phyloP scores from a whole-genome alignment of 2,113 vertebrate genomes.

The Gopherus flavomarginatus region DNA sequence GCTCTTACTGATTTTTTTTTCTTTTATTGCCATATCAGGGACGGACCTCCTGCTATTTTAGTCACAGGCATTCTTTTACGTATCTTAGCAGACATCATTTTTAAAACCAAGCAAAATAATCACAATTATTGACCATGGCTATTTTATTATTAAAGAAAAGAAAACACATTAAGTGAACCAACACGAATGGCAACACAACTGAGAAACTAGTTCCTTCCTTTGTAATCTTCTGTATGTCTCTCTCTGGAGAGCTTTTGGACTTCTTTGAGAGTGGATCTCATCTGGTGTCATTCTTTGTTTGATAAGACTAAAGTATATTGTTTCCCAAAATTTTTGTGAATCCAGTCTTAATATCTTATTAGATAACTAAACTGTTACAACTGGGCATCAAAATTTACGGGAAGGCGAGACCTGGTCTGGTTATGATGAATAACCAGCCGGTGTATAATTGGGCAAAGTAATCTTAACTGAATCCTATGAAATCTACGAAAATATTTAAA shows the following conservation, averaged over 20 bases:
- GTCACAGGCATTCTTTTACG: neutral
- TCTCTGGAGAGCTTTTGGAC: neutral
- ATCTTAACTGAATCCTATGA: neutral
- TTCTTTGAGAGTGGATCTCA: neutral
- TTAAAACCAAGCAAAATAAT: neutral
- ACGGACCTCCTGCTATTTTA: neutral
- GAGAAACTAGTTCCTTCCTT: neutral
- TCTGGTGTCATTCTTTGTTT: neutral
- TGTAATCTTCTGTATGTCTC: neutral
- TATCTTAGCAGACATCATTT: neutral
- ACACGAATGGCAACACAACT: neutral
- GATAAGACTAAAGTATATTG: neutral
- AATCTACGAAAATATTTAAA: neutral
- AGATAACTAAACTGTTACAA: neutral
- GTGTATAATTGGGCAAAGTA: neutral
- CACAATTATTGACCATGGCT: neutral
- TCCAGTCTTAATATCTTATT: neutral
- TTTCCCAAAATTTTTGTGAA: neutral
- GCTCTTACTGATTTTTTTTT: neutral
- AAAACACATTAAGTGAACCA: neutral
- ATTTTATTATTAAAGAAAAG: neutral
- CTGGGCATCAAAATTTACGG: too few species aligned
- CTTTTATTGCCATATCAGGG: neutral
- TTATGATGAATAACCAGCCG: neutral
- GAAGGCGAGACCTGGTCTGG: neutral